Conservation (phyloP, 2,888 invertebrate species). For the Sarcophaga caerulescens region DNA sequence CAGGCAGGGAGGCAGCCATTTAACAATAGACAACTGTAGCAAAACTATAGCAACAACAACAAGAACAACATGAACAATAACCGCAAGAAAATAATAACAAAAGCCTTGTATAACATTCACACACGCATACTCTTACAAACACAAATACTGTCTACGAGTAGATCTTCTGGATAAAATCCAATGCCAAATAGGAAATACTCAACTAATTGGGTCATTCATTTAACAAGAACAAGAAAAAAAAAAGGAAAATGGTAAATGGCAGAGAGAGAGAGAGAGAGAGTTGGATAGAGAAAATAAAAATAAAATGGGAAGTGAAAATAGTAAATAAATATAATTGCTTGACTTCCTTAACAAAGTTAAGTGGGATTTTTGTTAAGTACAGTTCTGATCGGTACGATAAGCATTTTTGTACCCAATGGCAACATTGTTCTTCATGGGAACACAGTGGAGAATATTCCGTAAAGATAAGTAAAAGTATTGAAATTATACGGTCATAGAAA, state of each 20-base stretch:
- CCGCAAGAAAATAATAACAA: constrained; percentile 20
- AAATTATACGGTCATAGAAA: too few species aligned
- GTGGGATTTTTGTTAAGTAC: neutral
- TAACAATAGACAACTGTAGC: constrained; percentile 24
- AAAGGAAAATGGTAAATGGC: neutral
- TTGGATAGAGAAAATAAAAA: too few species aligned
- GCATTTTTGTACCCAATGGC: neutral
- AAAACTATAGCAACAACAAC: neutral
- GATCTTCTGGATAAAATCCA: neutral
- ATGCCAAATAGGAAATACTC: constrained; percentile 5
- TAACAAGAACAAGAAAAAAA: neutral
- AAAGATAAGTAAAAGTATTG: too few species aligned
- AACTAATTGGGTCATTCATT: constrained; percentile 21
- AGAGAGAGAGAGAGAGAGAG: too few species aligned
- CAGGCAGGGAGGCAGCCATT: neutral
- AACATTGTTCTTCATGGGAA: neutral
- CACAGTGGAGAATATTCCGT: neutral
- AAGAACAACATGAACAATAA: neutral
- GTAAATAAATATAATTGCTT: too few species aligned
- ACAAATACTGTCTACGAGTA: neutral
- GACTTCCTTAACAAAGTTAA: too few species aligned
- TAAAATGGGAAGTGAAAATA: neutral
- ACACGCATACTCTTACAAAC: neutral
- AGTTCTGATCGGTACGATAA: neutral
- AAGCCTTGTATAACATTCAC: constrained; percentile 7